Conservation (phyloP, 2,113 vertebrate species). For the Steatornis caripensis region DNA sequence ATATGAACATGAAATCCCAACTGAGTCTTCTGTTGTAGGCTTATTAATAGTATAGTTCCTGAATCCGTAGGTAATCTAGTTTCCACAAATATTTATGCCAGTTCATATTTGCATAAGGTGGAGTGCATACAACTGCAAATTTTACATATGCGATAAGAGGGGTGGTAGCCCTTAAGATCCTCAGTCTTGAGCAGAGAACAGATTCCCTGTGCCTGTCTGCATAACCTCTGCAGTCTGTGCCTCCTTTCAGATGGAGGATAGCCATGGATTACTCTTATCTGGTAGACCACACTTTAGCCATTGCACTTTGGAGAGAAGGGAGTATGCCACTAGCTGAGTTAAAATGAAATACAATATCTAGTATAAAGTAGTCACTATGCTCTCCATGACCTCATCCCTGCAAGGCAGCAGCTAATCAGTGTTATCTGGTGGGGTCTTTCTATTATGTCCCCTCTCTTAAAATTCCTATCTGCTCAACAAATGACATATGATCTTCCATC, state of each 20-base stretch:
- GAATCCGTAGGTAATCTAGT: not conserved
- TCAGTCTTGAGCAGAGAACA: not conserved
- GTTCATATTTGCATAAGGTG: not conserved
- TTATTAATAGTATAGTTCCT: not conserved
- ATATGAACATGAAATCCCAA: not conserved
- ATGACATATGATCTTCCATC: not conserved
- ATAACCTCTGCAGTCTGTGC: not conserved
- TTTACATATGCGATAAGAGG: not conserved
- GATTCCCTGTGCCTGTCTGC: not conserved
- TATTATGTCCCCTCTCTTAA: not conserved
- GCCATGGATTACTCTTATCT: not conserved
- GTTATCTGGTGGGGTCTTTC: not conserved
- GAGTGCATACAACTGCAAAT: not conserved
- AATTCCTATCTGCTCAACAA: not conserved
- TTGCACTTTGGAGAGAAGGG: not conserved
- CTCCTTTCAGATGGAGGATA: not conserved
- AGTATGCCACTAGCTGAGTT: slow-evolving; percentile 15
- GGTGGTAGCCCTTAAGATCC: not conserved
- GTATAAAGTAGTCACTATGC: not conserved
- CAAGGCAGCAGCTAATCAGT: slow-evolving; percentile 14
- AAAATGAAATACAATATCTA: slow-evolving; percentile 22
- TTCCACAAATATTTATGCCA: not conserved
- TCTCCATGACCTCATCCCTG: slow-evolving; percentile 1
- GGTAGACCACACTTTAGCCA: not conserved
- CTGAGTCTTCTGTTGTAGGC: not conserved